Base-by-base conservation (phyloP, 2,113 vertebrate genomes). In the Columba janthina region DNA sequence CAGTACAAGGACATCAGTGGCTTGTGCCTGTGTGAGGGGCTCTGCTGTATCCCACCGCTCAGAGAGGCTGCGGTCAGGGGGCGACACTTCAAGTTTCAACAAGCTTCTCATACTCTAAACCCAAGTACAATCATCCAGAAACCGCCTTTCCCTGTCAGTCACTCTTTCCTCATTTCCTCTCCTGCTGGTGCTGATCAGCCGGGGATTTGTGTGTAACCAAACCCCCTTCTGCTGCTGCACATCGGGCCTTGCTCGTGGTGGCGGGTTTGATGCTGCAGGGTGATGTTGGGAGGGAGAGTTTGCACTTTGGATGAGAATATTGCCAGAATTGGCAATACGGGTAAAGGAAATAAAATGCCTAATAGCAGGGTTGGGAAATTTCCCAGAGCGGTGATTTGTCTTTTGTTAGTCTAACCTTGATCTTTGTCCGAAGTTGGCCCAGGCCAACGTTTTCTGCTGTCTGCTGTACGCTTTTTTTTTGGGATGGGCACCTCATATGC, bases 141-240 rank as follows among this genome's bases (percentile, higher is more conserved):
- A 96, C 94, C 28, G 44, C 92, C 92, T 84, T 94, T 95, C 94
- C 79, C 93, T 95, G 91, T 95, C 95, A 88, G 75, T 96, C 94
- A 77, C 75, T 94, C 90, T 94, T 93, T 10, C 90, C 92, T 93
- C 93, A 96, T 97, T 96, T 96, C 94, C 95, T 96, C 66, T 95
- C 90, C 96, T 94, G 90, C 96, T 96, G 93, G 93, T 95, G 96
- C 96, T 96, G 94, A 95, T 96, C 94, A 96, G 94, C 79, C 85
- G 67, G 94, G 96, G 96, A 96, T 97, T 96, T 97, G 96, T 95
- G 96, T 96, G 96, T 93, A 96, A 96, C 94, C 92, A 90, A 89
- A 92, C 61, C 88, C 72, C 65, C 94, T 94, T 79, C 92, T 90
- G 96, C 93, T 96, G 96, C 92, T 92, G 92, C 85, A 54, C 79